These are phyloP conservation scores for Notoglanidium macrostoma DNA, from an alignment of 2,797 vertebrate species.

Conservation along the genomic window DNA sequence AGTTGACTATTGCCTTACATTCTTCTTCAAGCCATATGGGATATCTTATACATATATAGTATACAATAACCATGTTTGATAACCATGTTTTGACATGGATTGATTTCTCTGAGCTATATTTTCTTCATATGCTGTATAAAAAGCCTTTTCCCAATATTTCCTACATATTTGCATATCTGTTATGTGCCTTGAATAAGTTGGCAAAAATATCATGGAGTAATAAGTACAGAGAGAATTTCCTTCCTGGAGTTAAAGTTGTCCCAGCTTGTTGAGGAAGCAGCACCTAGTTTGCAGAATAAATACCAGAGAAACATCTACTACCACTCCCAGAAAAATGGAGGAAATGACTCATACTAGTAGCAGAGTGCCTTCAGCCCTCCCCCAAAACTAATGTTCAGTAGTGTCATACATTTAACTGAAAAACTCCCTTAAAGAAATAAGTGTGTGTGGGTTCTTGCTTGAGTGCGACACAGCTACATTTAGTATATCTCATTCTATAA, in stretches of 20 bases:
- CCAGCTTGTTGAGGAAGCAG: not conserved
- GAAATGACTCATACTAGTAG: constrained; percentile 39
- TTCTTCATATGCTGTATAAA: not conserved
- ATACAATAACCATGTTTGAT: not conserved
- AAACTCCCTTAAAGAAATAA: not conserved
- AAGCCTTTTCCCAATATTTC: not conserved
- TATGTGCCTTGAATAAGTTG: not conserved
- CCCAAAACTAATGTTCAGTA: not conserved
- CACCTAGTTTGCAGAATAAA: constrained; percentile 1
- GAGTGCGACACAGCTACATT: not conserved
- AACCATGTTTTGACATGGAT: not conserved
- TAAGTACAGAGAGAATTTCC: not conserved
- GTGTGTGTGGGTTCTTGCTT: not conserved
- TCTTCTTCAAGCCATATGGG: not conserved
- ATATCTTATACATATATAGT: not conserved
- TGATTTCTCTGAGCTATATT: not conserved
- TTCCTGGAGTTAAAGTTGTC: not conserved
- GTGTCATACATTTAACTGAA: not conserved
- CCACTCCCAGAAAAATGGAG: not conserved
- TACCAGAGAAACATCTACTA: constrained; percentile 11
- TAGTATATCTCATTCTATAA: not conserved
- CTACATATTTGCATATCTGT: constrained; percentile 2
- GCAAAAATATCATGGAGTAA: not conserved
- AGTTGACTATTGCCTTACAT: not conserved
- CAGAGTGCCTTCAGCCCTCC: not conserved